Evolutionary conservation across 23 tunicate genomes (phyloP).

Genomic region (Clavelina lepadiformis): DNA sequence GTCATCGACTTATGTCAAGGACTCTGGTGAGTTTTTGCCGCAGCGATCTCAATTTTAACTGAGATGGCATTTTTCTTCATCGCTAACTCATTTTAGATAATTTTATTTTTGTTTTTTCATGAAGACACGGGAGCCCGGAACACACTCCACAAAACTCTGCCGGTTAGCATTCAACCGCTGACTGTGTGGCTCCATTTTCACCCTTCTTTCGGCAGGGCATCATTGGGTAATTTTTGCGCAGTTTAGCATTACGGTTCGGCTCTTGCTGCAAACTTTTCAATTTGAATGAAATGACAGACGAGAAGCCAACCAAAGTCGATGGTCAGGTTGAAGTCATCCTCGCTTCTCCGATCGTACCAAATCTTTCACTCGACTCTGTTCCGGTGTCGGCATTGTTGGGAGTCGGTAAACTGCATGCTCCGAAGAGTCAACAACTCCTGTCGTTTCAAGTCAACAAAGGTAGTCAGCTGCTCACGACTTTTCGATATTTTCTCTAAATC

Average conservation of each 20-base stretch:
- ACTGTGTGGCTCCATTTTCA: slow-evolving; percentile 68
- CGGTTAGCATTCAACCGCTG: slow-evolving; percentile 25
- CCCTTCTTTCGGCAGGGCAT: slow-evolving; percentile 5
- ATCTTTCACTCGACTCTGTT: slow-evolving; percentile 47
- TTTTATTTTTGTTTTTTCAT: no score
- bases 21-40: no score
- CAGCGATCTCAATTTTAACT: no score
- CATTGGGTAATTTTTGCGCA: slow-evolving; percentile 17
- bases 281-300: no score
- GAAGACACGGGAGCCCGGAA: slow-evolving; percentile 17
- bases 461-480: not conserved
- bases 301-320: slow-evolving; percentile 45
- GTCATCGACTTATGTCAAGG: slow-evolving; percentile 9
- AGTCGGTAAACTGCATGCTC: slow-evolving; percentile 68
- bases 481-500: not conserved
- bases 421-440: slow-evolving; percentile 44
- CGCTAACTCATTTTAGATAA: no score
- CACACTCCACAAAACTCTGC: slow-evolving; percentile 27
- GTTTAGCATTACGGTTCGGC: not conserved
- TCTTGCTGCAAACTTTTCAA: not conserved
- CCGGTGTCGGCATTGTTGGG: slow-evolving; percentile 34
- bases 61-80: no score
- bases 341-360: slow-evolving; percentile 36
- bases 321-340: slow-evolving; percentile 52
- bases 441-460: slow-evolving; percentile 28